A percentile compares a stretch with the other conserved stretches of the same genome.
Evolutionary conservation across 1,140 invertebrate species (phyloP).

Genomic region (Chrysoperla carnea): DNA sequence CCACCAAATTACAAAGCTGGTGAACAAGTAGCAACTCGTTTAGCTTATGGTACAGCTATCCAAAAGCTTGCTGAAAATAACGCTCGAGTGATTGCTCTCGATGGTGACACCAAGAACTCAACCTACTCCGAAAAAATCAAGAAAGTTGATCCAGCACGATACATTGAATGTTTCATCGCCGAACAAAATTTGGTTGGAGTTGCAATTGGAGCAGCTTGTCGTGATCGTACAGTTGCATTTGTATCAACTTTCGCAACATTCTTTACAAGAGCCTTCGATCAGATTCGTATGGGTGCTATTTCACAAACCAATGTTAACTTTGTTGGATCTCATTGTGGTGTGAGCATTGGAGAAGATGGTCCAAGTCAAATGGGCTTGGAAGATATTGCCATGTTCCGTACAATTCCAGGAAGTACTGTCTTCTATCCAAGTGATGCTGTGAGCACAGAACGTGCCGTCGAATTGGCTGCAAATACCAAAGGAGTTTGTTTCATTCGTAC

Average conservation of each 20-base stretch:
- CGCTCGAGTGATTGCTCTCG: slow-evolving; percentile 72
- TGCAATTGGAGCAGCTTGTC: slow-evolving; percentile 79
- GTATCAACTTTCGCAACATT: slow-evolving; percentile 96
- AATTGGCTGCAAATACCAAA: slow-evolving; percentile 88
- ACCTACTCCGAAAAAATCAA: slow-evolving; percentile 91
- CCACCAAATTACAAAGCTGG: slow-evolving; percentile 73
- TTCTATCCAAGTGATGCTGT: slow-evolving; percentile 98
- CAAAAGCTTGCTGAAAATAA: slow-evolving; percentile 78
- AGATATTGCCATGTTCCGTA: slow-evolving; percentile 90
- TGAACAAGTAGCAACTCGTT: slow-evolving; percentile 73
- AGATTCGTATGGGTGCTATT: slow-evolving; percentile 97
- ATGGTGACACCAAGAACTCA: slow-evolving; percentile 97
- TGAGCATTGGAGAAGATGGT: slow-evolving; percentile 93
- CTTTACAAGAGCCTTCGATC: slow-evolving; percentile 91
- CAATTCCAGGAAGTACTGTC: slow-evolving; percentile 79
- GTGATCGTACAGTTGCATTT: slow-evolving; percentile 79
- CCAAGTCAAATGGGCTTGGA: slow-evolving; percentile 99
- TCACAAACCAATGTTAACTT: slow-evolving; percentile 97
- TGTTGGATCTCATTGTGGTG: slow-evolving; percentile 86
- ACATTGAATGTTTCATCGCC: slow-evolving; percentile 96
- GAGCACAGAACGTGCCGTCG: slow-evolving; percentile 78
- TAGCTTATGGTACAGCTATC: slow-evolving; percentile 87
- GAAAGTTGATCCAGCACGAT: slow-evolving; percentile 52
- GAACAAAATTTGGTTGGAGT: slow-evolving; percentile 97
- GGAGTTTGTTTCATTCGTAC: slow-evolving; percentile 95